Evolutionary conservation across 2,797 vertebrate genomes (phyloP).

Genomic region (Melanitta fusca): DNA sequence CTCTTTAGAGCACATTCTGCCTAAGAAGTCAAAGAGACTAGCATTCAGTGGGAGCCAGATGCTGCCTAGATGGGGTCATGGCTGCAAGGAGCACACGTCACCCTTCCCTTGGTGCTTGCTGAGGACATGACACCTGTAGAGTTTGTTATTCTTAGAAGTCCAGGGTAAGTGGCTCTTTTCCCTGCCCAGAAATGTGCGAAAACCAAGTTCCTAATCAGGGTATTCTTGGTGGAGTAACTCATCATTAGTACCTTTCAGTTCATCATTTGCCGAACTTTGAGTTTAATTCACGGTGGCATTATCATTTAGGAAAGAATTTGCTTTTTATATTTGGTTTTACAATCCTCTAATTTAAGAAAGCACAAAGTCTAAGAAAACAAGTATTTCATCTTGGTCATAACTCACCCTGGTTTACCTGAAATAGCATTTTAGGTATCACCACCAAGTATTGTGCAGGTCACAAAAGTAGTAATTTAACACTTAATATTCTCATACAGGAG

Average conservation of each 20-base stretch:
- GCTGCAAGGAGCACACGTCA: background rate
- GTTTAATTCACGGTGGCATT: background rate
- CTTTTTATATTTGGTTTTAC: background rate
- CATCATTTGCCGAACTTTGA: background rate
- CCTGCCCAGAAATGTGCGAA: background rate
- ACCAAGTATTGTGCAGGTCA: background rate
- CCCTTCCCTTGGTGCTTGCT: background rate
- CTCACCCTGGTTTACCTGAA: background rate
- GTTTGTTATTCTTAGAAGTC: background rate
- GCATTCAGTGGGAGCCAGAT: background rate
- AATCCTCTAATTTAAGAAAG: background rate
- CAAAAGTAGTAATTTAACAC: background rate
- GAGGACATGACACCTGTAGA: background rate
- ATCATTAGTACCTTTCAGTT: background rate
- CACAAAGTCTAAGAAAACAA: background rate
- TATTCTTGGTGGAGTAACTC: background rate
- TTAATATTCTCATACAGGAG: background rate
- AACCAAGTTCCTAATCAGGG: background rate
- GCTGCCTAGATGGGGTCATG: background rate
- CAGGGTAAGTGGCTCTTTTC: background rate
- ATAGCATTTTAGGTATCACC: background rate
- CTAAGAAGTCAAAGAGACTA: background rate
- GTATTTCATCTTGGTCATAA: rapidly evolving
- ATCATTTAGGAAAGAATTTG: background rate
- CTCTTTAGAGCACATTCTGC: background rate